These are phyloP conservation scores for Baccha elongata DNA, from an alignment of 2,888 invertebrate genomes.

Conservation along the genomic window DNA sequence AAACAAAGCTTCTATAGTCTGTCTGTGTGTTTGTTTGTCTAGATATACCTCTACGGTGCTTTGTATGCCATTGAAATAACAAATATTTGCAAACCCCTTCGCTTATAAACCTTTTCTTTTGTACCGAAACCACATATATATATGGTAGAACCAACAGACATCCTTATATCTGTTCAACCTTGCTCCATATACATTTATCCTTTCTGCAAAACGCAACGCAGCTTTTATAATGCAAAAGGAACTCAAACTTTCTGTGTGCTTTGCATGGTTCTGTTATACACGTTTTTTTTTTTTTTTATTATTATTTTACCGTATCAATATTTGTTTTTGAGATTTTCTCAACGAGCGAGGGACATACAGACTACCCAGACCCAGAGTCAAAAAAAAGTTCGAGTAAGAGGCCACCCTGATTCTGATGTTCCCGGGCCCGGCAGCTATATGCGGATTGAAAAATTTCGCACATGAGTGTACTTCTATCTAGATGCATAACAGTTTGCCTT, in stretches of 20 bases:
- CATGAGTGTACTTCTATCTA: conserved; percentile 18
- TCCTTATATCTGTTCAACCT: conserved; percentile 30
- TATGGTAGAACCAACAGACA: conserved; percentile 21
- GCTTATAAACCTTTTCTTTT: conserved; percentile 60
- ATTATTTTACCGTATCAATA: conserved; percentile 60
- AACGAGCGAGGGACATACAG: conserved; percentile 23
- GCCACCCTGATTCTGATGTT: conserved; percentile 7
- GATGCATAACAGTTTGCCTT: conserved; percentile 25
- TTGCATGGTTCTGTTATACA: conserved; percentile 13
- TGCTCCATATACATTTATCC: conserved; percentile 36
- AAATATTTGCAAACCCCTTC: conserved; percentile 67
- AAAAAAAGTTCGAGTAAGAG: neutral
- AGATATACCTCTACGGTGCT: neutral
- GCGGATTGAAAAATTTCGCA: conserved; percentile 49
- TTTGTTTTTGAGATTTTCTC: conserved; percentile 65
- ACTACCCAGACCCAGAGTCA: neutral
- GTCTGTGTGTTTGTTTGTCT: conserved; percentile 10
- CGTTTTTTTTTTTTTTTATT: conserved; percentile 39
- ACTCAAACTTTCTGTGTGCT: conserved; percentile 28
- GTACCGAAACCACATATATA: conserved; percentile 31
- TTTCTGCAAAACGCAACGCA: conserved; percentile 30
- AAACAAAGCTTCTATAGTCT: conserved; percentile 26
- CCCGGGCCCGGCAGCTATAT: conserved; percentile 1
- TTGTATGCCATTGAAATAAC: conserved; percentile 19
- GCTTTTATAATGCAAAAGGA: conserved; percentile 29